Conservation (phyloP, 2,113 vertebrate species). For the Eulemur rufifrons region DNA sequence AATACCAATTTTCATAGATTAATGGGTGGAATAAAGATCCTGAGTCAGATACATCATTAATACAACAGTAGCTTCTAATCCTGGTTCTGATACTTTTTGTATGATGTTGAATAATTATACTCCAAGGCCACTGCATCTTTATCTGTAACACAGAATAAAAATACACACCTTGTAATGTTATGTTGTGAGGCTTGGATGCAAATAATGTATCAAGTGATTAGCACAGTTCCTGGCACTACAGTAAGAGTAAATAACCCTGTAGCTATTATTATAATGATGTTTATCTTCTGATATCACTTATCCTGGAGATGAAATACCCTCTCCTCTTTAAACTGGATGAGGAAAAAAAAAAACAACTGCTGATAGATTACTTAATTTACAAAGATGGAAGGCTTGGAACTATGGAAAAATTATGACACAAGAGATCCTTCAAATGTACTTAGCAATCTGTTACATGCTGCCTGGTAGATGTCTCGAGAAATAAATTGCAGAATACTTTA, state of each 20-base stretch:
- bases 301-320: background rate
- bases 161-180: background rate
- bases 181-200: background rate
- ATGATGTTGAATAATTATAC: constrained; percentile 44
- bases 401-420: background rate
- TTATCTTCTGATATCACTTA: constrained; percentile 7
- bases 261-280: background rate
- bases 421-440: constrained; percentile 43
- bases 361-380: background rate
- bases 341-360: background rate
- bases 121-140: background rate
- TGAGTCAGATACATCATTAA: background rate
- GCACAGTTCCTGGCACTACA: background rate
- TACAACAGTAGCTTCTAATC: constrained; percentile 35
- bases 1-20: constrained; percentile 23
- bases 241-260: background rate
- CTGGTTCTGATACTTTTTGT: constrained; percentile 22
- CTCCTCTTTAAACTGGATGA: background rate
- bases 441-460: background rate
- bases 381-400: background rate
- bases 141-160: constrained; percentile 39
- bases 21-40: constrained; percentile 8
- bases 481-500: constrained; percentile 9
- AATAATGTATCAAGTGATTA: background rate
- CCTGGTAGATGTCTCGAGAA: constrained; percentile 22